phyloP scores from a whole-genome alignment of 2,888 invertebrate genomes.

The Epirrhoe tristata region DNA sequence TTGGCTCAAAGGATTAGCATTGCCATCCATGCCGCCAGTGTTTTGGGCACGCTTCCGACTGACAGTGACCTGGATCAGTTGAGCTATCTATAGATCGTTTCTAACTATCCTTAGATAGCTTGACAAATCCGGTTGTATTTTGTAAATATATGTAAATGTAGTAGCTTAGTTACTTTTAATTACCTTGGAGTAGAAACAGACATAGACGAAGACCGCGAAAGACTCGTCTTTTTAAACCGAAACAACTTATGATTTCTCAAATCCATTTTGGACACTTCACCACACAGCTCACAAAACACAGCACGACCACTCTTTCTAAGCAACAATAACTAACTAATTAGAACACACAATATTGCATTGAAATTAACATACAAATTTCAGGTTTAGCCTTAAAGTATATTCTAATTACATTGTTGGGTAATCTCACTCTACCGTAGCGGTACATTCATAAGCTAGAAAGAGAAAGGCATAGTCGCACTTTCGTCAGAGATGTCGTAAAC shows the following conservation, averaged over 20 bases:
- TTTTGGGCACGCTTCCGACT: too few species aligned
- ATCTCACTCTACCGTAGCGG: slow-evolving; percentile 64
- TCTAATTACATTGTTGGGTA: slow-evolving; percentile 69
- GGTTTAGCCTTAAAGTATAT: slow-evolving; percentile 78
- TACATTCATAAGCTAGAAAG: slow-evolving; percentile 56
- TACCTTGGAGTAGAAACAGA: slow-evolving; percentile 79
- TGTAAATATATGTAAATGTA: too few species aligned
- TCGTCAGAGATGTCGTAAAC: slow-evolving; percentile 69
- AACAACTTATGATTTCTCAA: slow-evolving; percentile 70
- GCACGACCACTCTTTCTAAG: slow-evolving; percentile 75
- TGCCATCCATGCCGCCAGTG: too few species aligned
- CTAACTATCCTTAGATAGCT: too few species aligned
- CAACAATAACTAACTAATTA: slow-evolving; percentile 77
- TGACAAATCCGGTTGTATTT: too few species aligned
- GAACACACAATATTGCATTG: slow-evolving; percentile 73
- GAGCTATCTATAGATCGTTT: too few species aligned
- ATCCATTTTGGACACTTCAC: slow-evolving; percentile 68
- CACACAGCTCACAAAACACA: slow-evolving; percentile 46
- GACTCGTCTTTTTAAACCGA: slow-evolving; percentile 64
- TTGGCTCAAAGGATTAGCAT: too few species aligned
- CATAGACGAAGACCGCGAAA: slow-evolving; percentile 71
- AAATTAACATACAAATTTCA: slow-evolving; percentile 83
- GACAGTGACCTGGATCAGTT: too few species aligned
- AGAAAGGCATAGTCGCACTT: slow-evolving; percentile 58
- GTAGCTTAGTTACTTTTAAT: too few species aligned